phyloP scores from a whole-genome alignment of 2,888 invertebrate species.

The Cephonodes hylas region DNA sequence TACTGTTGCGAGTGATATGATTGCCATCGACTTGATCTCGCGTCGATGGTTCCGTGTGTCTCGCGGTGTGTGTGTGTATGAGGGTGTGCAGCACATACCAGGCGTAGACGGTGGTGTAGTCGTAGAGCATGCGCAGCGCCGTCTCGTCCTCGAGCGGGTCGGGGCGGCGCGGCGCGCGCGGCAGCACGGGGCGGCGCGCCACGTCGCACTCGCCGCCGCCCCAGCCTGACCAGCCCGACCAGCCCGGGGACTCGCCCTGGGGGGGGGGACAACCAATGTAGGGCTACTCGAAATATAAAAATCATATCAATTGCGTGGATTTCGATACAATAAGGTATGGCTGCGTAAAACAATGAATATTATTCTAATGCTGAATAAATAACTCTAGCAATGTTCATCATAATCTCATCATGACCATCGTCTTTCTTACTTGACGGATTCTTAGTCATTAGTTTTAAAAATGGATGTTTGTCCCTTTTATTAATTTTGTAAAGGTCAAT shows the following conservation, averaged over 20 bases:
- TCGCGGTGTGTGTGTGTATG: constrained; percentile 21
- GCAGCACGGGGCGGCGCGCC: constrained; percentile 88
- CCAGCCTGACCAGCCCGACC: constrained; percentile 27
- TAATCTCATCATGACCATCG: too few species aligned
- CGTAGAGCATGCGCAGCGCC: constrained; percentile 91
- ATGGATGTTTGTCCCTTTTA: too few species aligned
- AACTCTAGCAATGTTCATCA: too few species aligned
- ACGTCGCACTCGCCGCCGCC: constrained; percentile 27
- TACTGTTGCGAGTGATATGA: constrained; percentile 57
- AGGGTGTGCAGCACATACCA: constrained; percentile 82
- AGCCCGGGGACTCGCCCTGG: constrained; percentile 37
- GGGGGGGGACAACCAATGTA: too few species aligned
- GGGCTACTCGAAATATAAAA: too few species aligned
- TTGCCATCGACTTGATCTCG: constrained; percentile 35
- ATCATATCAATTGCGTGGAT: too few species aligned
- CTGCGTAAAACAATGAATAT: too few species aligned
- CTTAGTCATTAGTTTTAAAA: too few species aligned
- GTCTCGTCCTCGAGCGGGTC: constrained; percentile 90
- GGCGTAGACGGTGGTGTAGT: constrained; percentile 91
- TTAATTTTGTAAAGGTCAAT: background rate
- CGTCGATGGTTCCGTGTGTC: constrained; percentile 39
- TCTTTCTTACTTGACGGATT: too few species aligned
- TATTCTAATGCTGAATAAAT: too few species aligned
- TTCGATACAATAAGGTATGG: too few species aligned
- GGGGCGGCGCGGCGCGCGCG: constrained; percentile 88